phyloP scores from a whole-genome alignment of 2,113 vertebrate genomes.

The Orcinus orca region DNA sequence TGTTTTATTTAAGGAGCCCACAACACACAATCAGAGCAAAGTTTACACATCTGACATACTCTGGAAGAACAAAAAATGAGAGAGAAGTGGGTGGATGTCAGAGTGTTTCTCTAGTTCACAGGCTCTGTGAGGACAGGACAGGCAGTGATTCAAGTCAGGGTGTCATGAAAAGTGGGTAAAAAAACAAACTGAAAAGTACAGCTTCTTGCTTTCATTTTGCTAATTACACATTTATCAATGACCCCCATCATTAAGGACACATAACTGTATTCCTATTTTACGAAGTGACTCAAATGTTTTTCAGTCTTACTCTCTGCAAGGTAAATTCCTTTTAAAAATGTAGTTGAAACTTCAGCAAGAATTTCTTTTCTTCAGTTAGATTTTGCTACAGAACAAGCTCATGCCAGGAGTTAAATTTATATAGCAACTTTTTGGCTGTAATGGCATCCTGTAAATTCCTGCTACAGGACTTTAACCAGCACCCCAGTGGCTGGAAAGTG shows the following conservation, averaged over 20 bases:
- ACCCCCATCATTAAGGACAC: not conserved
- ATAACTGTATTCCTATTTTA: not conserved
- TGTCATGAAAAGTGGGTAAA: not conserved
- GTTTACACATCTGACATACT: not conserved
- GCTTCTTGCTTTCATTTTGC: conserved; percentile 35
- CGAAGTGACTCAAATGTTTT: not conserved
- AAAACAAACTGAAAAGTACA: conserved; percentile 8
- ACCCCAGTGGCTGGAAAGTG: not conserved
- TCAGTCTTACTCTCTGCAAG: not conserved
- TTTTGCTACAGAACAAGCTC: conserved; percentile 11
- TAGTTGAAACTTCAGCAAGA: not conserved
- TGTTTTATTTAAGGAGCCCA: conserved; percentile 5
- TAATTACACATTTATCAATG: not conserved
- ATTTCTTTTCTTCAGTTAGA: not conserved
- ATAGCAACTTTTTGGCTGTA: not conserved
- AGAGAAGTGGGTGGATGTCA: not conserved
- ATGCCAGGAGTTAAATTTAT: not conserved
- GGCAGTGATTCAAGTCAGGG: not conserved
- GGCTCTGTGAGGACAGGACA: not conserved
- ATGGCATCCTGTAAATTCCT: conserved; percentile 24
- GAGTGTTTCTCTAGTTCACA: not conserved
- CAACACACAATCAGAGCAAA: not conserved
- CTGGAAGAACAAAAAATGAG: conserved; percentile 28
- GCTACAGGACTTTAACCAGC: conserved; percentile 7
- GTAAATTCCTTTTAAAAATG: conserved; percentile 16